These are phyloP conservation scores for Ennomos fuscantarius DNA, from an alignment of 2,888 invertebrate species.

Conservation along the genomic window DNA sequence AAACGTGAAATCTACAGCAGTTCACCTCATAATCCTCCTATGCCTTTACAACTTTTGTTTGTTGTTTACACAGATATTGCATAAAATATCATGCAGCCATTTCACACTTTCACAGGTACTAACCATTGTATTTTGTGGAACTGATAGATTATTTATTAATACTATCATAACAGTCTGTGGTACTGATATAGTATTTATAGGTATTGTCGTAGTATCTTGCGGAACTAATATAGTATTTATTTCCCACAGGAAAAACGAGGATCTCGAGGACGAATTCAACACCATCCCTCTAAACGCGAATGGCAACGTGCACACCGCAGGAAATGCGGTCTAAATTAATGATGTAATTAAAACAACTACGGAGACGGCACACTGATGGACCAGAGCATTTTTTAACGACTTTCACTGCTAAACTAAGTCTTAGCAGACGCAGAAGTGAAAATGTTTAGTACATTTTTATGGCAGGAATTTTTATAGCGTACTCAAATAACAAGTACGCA, in stretches of 20 bases:
- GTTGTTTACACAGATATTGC: too few relatives aligned
- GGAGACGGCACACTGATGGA: constrained; percentile 46
- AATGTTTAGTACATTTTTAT: too few relatives aligned
- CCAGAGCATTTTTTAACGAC: background rate
- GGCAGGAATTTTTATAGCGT: too few relatives aligned
- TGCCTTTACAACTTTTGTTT: too few relatives aligned
- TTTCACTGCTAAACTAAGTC: background rate
- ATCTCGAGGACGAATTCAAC: constrained; percentile 79
- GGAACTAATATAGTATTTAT: constrained; percentile 12
- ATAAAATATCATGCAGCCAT: too few relatives aligned
- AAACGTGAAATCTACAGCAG: too few relatives aligned
- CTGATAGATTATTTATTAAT: too few relatives aligned
- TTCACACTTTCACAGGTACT: too few relatives aligned
- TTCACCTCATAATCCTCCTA: too few relatives aligned
- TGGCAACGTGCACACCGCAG: constrained; percentile 73
- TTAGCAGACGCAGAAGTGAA: background rate
- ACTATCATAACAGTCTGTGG: background rate
- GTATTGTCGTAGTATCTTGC: background rate
- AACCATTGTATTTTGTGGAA: too few relatives aligned
- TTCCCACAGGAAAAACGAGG: constrained; percentile 75
- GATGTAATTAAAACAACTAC: constrained; percentile 27
- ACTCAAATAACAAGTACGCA: too few relatives aligned
- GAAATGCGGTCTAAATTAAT: constrained; percentile 73
- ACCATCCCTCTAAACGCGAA: constrained; percentile 78
- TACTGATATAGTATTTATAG: too few relatives aligned